Base-by-base conservation (phyloP, 1,140 invertebrate genomes). In the Mercenaria mercenaria region DNA sequence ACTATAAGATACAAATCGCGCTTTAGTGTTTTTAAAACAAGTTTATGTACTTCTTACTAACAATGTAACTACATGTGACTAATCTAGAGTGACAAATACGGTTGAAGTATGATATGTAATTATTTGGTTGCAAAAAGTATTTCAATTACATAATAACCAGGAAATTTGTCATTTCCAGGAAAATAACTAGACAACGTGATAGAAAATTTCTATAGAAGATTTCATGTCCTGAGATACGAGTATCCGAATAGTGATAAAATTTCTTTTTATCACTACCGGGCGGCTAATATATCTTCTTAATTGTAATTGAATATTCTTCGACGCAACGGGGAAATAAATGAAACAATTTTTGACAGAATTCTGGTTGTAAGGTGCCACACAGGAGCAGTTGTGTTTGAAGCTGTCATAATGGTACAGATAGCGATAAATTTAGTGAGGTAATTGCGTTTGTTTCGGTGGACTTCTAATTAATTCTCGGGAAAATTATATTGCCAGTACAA, bases 301-400 rank as follows among this genome's bases (percentile, higher is more conserved):
- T 72, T 72, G 67, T 39, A 72, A 72, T 72, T 72, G 34, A 72
- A 72, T 72, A 39, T 37, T 20, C 4, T 8, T 26, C 23, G 67
- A 39, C 29, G 18, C 67, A 72, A 8, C 34, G 37, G 61, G 67
- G 67, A 72, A 39, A 67, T 11, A 20, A 29, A 72, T 72, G 67
- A 72, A 72, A 39, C 23, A 72, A 72, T 39, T 8, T 72, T 72
- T 72, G 67, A 72, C 67, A 72, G 34, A 67, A 67, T 67, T 67
- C 29, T 20, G 61, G 20, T 32, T 4, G 32, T 1, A 6, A 32
- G 61, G 29, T 32, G 61, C 11, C 11, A 37, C 26, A 67, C 11
- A 67, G 29, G 61, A 67, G 32, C 26, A n/a, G 29, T 67, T 4
- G 61, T 67, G 61, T 67, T 67, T 32, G 61, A 67, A 67, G 29